Evolutionary conservation across 2,113 vertebrate species (phyloP), one percentile per base, ranked within the genome.

Genomic region (Datnioides undecimradiatus): DNA sequence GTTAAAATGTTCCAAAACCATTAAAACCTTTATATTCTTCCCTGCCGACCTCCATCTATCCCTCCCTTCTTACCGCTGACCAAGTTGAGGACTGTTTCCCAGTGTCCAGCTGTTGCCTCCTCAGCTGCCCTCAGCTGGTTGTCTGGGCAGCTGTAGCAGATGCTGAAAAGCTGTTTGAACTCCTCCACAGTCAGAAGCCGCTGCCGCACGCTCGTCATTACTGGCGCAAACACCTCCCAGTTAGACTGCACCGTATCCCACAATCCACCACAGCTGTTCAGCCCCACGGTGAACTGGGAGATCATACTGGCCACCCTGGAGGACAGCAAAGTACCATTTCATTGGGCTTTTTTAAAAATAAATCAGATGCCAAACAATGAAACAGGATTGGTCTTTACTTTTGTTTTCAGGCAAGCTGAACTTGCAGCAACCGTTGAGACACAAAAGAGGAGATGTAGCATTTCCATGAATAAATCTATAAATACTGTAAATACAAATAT

Each of bases 201-300:
- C 1, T 16, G 71, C 5, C 36, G 27, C 6, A 48, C 38, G 11
- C 74, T 72, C 0, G 73, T 94, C 86, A 94, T 93, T 54, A 92
- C 70, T 4, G 93, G 90, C 9, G 79, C 46, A 65, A 94, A 93
- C 38, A 71, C 33, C 38, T 82, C 49, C 84, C 89, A 92, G 80
- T 92, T 76, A 25, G 73, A 62, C 64, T 62, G 80, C 2, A 93
- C 38, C 21, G 57, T 54, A 38, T 92, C 82, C 94, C 93, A 95
- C 65, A 94, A 78, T 16, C 82, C 89, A 51, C 92, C 91, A 31
- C 89, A 94, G 69, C 88, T 91, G 79, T 93, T 93, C 83, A 94
- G 23, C 1, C 93, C 93, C 29, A 90, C 80, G 0, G 43, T 90
- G 57, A 95, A 94, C 90, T 94, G 94, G 54, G 76, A 68, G 76